Conservation (phyloP, 2,113 vertebrate genomes). For the Mastomys natalensis region DNA sequence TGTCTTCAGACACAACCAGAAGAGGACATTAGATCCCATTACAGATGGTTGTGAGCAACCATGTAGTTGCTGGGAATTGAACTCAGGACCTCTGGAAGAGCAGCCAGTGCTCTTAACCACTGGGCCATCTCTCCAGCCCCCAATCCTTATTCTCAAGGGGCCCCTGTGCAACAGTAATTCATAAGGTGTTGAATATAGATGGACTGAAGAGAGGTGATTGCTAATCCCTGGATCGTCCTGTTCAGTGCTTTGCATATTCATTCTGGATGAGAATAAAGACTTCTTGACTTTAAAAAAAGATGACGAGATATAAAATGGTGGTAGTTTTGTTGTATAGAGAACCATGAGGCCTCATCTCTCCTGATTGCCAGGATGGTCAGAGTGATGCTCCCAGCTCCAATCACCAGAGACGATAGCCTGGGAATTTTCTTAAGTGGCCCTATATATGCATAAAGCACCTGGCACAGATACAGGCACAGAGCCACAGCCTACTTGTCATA, state of each 20-base stretch:
- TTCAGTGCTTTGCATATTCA: neutral
- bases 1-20: no score
- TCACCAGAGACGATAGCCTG: neutral
- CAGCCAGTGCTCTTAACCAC: no score
- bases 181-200: neutral
- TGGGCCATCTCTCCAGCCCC: no score
- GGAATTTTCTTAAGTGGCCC: neutral
- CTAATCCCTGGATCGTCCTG: neutral
- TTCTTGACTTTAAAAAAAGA: neutral
- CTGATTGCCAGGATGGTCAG: neutral
- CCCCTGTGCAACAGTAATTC: neutral
- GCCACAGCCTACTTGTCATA: neutral
- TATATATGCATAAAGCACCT: neutral
- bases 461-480: neutral
- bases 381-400: neutral
- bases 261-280: neutral
- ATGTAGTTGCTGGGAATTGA: no score
- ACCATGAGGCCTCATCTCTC: neutral
- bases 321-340: neutral
- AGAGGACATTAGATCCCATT: no score
- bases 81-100: no score
- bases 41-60: no score
- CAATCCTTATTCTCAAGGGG: neutral
- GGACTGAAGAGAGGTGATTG: neutral
- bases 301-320: neutral